Evolutionary conservation across 1,140 invertebrate genomes (phyloP).

Genomic region (Colletes gigas): DNA sequence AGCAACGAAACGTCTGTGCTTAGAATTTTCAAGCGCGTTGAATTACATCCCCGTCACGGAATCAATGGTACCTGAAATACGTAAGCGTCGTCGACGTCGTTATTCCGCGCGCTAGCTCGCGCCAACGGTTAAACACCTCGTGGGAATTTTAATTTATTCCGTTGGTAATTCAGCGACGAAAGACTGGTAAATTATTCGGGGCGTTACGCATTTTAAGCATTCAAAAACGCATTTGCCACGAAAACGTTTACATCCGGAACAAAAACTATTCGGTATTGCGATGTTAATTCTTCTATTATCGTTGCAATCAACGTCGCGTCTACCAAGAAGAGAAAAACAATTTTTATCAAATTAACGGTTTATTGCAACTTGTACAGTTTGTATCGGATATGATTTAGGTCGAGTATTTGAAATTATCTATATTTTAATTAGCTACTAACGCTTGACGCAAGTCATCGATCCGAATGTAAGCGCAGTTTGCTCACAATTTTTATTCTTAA

Average conservation of each 20-base stretch:
- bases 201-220: not conserved
- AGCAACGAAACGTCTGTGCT: constrained; percentile 60
- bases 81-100: constrained; percentile 52
- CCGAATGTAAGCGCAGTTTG: no score
- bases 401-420: not conserved
- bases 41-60: constrained; percentile 61
- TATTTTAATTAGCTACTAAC: no score
- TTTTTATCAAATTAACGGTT: not conserved
- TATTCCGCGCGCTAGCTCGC: constrained; percentile 6
- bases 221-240: not conserved
- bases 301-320: no score
- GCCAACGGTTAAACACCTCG: not conserved
- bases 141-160: constrained; percentile 45
- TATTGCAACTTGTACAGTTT: not conserved
- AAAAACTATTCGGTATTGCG: not conserved
- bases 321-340: not conserved
- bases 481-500: no score
- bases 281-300: not conserved
- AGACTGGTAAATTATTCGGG: not conserved
- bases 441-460: no score
- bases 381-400: not conserved
- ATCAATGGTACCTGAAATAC: constrained; percentile 60
- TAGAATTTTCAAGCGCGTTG: constrained; percentile 60
- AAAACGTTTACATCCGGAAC: not conserved
- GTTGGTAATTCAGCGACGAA: not conserved